These are phyloP conservation scores for Drosophila tropicalis DNA, from an alignment of 1,140 invertebrate species.

Conservation along the genomic window DNA sequence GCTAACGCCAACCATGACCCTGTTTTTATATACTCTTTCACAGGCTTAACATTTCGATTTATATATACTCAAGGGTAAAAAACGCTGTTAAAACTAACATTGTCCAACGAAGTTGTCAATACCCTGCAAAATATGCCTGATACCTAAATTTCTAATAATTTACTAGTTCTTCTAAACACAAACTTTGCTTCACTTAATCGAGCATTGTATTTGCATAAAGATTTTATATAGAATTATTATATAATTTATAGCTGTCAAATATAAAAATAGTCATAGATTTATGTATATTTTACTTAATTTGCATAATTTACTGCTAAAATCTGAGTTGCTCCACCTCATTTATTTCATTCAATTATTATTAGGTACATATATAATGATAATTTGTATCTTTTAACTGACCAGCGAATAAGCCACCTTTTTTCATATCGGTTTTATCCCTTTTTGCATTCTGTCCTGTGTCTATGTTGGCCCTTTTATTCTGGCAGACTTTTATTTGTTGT, in stretches of 20 bases:
- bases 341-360: conserved; percentile 7
- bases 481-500: conserved; percentile 41
- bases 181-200: not conserved
- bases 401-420: not conserved
- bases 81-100: too few species aligned
- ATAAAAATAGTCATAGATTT: not conserved
- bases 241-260: not conserved
- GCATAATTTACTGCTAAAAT: not conserved
- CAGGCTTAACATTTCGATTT: too few species aligned
- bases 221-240: not conserved
- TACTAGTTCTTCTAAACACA: not conserved
- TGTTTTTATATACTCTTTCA: too few species aligned
- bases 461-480: not conserved
- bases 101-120: too few species aligned
- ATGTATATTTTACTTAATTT: not conserved
- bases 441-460: not conserved
- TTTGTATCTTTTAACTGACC: not conserved
- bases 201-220: not conserved
- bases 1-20: too few species aligned
- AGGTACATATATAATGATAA: not conserved
- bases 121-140: too few species aligned
- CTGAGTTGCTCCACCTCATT: not conserved
- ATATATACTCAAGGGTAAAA: too few species aligned
- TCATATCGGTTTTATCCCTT: not conserved
- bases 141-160: too few species aligned